These are phyloP conservation scores for Lanius collurio DNA, from an alignment of 2,113 vertebrate genomes.

Conservation along the genomic window DNA sequence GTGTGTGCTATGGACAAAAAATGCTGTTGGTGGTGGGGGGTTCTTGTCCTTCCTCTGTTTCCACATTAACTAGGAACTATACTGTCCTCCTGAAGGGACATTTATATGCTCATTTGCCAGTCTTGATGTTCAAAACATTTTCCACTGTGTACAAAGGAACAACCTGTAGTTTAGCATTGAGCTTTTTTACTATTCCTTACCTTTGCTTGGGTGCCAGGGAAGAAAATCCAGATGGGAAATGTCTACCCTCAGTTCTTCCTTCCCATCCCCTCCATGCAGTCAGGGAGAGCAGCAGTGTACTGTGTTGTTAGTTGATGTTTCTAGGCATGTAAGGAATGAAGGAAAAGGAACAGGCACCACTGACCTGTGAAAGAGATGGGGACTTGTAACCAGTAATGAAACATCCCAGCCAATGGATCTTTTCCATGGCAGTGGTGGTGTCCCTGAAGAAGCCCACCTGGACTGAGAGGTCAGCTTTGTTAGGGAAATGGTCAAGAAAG, in stretches of 20 bases:
- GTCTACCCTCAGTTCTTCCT: background rate
- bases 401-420: rapidly evolving
- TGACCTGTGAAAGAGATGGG: background rate
- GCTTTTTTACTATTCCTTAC: background rate
- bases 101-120: background rate
- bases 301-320: background rate
- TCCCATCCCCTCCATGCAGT: background rate
- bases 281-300: background rate
- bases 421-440: background rate
- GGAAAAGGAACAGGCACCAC: background rate
- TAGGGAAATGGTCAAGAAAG: background rate
- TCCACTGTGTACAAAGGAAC: background rate
- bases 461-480: background rate
- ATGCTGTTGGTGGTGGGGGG: background rate
- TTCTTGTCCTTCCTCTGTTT: background rate
- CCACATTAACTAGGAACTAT: background rate
- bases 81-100: background rate
- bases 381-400: background rate
- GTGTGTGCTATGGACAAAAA: background rate
- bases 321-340: rapidly evolving
- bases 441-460: background rate
- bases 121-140: background rate
- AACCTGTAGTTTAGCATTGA: background rate
- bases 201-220: background rate
- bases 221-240: background rate